Evolutionary conservation across 2,113 vertebrate species (phyloP).

Genomic region (Rhizomys pruinosus): DNA sequence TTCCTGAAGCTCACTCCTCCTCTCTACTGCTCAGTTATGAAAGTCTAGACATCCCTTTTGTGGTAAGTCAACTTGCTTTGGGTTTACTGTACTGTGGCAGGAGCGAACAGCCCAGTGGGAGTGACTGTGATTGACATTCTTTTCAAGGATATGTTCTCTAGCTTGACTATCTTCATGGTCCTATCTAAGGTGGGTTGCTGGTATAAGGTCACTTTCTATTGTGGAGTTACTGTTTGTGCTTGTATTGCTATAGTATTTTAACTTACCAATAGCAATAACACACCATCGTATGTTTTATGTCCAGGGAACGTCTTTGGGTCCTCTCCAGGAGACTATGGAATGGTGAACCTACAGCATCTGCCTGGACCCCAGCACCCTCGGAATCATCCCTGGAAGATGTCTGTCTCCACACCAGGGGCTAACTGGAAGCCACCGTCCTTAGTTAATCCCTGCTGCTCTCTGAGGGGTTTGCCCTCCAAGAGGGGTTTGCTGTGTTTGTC

Average conservation of each 20-base stretch:
- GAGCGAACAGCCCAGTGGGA: rapidly evolving
- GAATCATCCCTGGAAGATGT: not conserved
- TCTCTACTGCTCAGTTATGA: not conserved
- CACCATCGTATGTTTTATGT: not conserved
- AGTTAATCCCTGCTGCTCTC: too few relatives aligned
- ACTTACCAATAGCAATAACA: not conserved
- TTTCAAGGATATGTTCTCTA: not conserved
- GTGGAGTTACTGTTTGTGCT: not conserved
- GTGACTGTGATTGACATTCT: not conserved
- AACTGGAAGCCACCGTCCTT: not conserved
- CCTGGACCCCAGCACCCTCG: too few relatives aligned
- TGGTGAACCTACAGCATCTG: rapidly evolving
- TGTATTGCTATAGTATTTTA: not conserved
- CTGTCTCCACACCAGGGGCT: rapidly evolving
- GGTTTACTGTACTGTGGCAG: not conserved
- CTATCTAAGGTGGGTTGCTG: not conserved
- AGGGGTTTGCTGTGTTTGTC: not conserved
- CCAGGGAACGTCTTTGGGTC: not conserved
- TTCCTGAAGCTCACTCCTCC: not conserved
- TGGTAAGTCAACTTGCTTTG: not conserved
- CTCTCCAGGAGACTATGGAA: not conserved
- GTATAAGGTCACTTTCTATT: not conserved
- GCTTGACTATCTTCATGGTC: rapidly evolving
- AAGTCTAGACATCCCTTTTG: not conserved
- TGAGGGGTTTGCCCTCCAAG: too few relatives aligned